Evolutionary conservation across 2,888 invertebrate genomes (phyloP), one percentile per base, ranked within the genome.

Genomic region (Chesias legatella): DNA sequence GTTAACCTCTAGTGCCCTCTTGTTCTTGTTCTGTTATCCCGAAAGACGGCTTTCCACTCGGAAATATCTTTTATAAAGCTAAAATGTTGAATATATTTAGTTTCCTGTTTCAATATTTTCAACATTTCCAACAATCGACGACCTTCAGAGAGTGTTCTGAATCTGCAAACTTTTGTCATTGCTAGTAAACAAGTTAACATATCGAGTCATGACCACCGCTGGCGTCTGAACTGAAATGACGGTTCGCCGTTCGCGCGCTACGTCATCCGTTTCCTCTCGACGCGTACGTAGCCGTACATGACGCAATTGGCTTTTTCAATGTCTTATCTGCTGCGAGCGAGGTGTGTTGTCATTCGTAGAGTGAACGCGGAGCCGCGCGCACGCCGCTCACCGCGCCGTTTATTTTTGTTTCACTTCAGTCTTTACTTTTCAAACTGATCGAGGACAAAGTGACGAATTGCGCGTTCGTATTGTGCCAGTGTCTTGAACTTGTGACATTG

Each of bases 291-390:
- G 85, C 73, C 68, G 82, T 78, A 81, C 77, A 81, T 85, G 86
- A 86, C 86, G 86, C 86, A 86, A 85, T 84, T 84, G 83, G 82
- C 81, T 83, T 85, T 86, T 86, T 86, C 86, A 86, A 86, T 85
- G 86, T 85, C 86, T 86, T 86, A 86, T 85, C 85, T 84, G 78
- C 79, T 70, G 73, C 68, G 79, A 79, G 73, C 68, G 79, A 79
- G 76, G 79, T 79, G 74, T 82, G 83, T 81, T 83, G 85, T 85
- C 86, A 85, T 78, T 86, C 84, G 77, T 58, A 75, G 79, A 78
- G 83, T 73, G 80, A 64, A 60, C 78, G 76, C 60, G 65, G 79
- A 68, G 79, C 66, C 82, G 85, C 81, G 85, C 83, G 71, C 81
- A 79, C 85, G 73, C 70, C 61, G 65, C 65, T 67, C 67, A 56